Evolutionary conservation across 35 echinoderm and acorn worm species (phyloP).

Genomic region (Nesometra sesokonis): DNA sequence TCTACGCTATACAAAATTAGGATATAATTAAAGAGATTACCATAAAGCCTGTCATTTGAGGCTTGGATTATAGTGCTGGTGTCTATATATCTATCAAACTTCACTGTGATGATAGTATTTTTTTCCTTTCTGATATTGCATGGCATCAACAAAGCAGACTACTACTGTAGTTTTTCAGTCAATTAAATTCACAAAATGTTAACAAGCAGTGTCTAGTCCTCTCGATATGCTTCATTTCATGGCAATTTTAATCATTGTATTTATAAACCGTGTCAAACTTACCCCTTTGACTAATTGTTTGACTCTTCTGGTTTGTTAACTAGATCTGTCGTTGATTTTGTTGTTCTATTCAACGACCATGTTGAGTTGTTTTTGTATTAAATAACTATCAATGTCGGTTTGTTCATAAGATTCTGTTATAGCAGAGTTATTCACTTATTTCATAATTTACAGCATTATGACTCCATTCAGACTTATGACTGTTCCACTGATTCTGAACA

Average conservation of each 20-base stretch:
- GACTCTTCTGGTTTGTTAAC: not conserved
- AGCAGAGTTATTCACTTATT: not conserved
- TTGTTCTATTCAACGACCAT: not conserved
- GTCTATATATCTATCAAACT: too few species aligned
- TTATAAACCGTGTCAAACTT: not conserved
- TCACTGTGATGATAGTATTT: too few species aligned
- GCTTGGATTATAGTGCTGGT: too few species aligned
- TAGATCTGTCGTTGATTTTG: not conserved
- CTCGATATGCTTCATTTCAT: not conserved
- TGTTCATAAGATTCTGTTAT: not conserved
- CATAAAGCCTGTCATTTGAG: too few species aligned
- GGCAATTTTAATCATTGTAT: too few species aligned
- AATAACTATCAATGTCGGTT: not conserved
- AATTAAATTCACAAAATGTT: not conserved
- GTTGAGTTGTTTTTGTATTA: not conserved
- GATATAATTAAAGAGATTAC: too few species aligned
- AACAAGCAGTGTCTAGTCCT: not conserved
- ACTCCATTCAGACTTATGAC: not conserved
- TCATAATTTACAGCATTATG: not conserved
- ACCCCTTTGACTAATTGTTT: not conserved
- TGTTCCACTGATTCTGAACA: not conserved
- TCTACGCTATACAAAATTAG: too few species aligned
- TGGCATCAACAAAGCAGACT: not conserved
- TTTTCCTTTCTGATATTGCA: too few species aligned
- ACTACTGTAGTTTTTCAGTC: not conserved